phyloP scores from a whole-genome alignment of 2,888 invertebrate genomes.

The Aporophyla nigra region DNA sequence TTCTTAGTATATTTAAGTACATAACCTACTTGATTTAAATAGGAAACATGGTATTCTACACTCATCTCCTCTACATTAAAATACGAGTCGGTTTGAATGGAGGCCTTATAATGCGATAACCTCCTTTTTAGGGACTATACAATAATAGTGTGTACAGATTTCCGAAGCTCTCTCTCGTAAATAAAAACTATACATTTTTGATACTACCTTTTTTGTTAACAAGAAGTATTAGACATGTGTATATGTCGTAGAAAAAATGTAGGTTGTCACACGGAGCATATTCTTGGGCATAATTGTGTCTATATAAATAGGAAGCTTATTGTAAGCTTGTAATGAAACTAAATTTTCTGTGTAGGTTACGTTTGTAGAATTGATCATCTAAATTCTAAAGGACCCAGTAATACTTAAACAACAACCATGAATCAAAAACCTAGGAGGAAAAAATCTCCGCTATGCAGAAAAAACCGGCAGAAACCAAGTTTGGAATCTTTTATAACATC shows the following conservation, averaged over 20 bases:
- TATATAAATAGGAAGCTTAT: background rate
- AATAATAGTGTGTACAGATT: background rate
- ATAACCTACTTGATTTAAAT: conserved; percentile 3
- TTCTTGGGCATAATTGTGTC: background rate
- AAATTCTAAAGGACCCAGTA: conserved; percentile 8
- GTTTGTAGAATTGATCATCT: conserved; percentile 6
- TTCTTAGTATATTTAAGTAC: background rate
- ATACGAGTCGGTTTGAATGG: background rate
- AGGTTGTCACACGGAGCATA: background rate
- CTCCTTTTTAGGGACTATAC: background rate
- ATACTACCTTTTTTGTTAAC: conserved; percentile 12
- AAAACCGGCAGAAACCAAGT: conserved; percentile 32
- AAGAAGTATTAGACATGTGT: background rate
- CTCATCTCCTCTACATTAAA: background rate
- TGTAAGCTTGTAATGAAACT: conserved; percentile 21
- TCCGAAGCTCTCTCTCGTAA: background rate
- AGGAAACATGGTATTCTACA: background rate
- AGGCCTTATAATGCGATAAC: too few species aligned
- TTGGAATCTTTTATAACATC: conserved; percentile 34
- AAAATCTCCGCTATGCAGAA: conserved; percentile 51
- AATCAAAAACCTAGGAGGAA: conserved; percentile 55
- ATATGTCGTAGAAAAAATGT: background rate
- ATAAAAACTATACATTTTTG: background rate
- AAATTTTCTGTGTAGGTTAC: conserved; percentile 35
- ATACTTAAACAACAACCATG: conserved; percentile 54